Evolutionary conservation across 2,113 vertebrate species (phyloP).

Genomic region (Neomonachus schauinslandi): DNA sequence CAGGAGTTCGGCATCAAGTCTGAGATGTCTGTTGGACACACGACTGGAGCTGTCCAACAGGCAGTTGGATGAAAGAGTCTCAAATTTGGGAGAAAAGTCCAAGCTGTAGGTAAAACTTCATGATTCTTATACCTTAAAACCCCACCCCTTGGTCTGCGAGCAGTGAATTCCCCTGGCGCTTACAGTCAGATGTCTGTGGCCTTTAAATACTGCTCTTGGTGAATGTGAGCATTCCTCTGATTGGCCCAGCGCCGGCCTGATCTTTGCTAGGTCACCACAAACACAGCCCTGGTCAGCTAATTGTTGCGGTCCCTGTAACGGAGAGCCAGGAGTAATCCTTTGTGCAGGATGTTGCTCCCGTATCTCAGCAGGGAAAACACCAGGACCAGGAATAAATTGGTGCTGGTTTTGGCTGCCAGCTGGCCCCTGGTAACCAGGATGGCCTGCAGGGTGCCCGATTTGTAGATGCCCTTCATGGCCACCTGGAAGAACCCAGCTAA

Average conservation of each 20-base stretch:
- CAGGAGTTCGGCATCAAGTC: neutral
- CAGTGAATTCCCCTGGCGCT: fast-evolving
- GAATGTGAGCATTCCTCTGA: neutral
- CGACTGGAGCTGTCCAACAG: neutral
- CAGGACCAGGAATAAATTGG: neutral
- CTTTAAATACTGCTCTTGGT: neutral
- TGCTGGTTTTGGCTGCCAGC: no score
- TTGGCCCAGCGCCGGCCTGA: neutral
- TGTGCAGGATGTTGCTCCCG: fast-evolving
- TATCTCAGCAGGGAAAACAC: neutral
- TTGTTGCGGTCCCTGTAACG: fast-evolving
- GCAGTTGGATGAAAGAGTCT: neutral
- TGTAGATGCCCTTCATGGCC: neutral
- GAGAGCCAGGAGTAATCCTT: neutral
- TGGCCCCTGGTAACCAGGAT: neutral
- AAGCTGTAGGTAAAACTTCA: neutral
- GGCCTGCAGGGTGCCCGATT: neutral
- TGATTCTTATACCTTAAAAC: neutral
- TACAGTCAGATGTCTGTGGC: neutral
- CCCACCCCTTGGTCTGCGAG: neutral
- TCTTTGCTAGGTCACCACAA: neutral
- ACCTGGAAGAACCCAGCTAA: neutral
- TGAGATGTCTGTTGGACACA: neutral
- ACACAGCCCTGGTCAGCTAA: neutral
- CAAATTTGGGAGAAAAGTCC: neutral